These are phyloP conservation scores for Sceloporus undulatus DNA, from an alignment of 2,113 vertebrate genomes.

Conservation along the genomic window DNA sequence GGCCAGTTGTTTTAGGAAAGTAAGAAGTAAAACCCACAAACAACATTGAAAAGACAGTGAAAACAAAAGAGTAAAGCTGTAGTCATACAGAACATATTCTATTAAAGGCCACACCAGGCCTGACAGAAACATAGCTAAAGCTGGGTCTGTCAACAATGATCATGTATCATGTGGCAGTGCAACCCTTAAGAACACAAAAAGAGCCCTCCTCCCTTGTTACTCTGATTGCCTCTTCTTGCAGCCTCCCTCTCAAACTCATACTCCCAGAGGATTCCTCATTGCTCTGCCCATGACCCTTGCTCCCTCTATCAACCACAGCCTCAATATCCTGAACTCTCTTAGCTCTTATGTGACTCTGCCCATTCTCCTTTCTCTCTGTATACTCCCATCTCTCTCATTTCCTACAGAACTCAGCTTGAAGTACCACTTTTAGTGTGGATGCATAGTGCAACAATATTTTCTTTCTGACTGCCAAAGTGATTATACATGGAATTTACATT, in stretches of 20 bases:
- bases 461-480: neutral
- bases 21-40: neutral
- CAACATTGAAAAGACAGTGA: neutral
- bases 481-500: neutral
- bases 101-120: neutral
- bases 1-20: neutral
- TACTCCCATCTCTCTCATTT: neutral
- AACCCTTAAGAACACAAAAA: neutral
- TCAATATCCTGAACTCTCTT: neutral
- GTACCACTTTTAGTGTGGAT: neutral
- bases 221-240: too few species aligned
- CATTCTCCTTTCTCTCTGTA: neutral
- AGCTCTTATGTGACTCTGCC: neutral
- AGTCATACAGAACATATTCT: neutral
- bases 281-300: neutral
- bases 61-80: neutral
- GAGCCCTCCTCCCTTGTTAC: neutral
- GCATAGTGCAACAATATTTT: neutral
- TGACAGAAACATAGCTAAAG: neutral
- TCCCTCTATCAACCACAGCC: neutral
- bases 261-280: neutral
- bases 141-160: neutral
- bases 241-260: neutral
- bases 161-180: neutral
- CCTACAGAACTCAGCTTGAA: neutral